Percentiles rank a stretch among this genome's conserved stretches.
Conservation (phyloP, 2,113 vertebrate genomes). For the Archilochus colubris region DNA sequence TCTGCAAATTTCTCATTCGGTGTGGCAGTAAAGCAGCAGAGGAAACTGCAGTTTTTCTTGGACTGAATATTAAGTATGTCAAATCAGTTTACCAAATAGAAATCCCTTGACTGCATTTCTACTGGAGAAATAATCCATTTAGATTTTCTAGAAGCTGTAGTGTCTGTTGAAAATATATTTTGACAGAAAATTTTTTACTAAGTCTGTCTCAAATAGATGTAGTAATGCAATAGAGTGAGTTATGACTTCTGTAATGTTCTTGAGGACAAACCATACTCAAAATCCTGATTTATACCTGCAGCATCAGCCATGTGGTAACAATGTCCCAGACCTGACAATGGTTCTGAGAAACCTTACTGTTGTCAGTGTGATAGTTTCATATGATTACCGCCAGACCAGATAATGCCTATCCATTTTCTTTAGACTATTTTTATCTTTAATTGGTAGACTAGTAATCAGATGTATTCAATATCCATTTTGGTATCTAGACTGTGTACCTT, state of each 20-base stretch:
- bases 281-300: not conserved
- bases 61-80: not conserved
- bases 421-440: constrained; percentile 18
- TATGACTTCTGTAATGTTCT: not conserved
- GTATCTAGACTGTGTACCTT: not conserved
- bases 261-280: not conserved
- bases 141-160: not conserved
- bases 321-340: not conserved
- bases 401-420: not conserved
- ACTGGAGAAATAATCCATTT: not conserved
- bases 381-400: not conserved
- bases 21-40: not conserved
- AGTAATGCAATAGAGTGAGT: not conserved
- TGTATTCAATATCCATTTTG: not conserved
- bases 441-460: constrained; percentile 9
- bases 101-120: not conserved
- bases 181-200: not conserved
- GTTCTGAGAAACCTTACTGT: constrained; percentile 8
- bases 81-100: not conserved
- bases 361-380: not conserved
- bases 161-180: constrained; percentile 1
- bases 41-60: not conserved
- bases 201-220: not conserved
- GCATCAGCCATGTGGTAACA: not conserved
- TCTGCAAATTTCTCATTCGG: not conserved